Evolutionary conservation across 2,797 vertebrate genomes (phyloP).

Genomic region (Poeciliopsis turneri): DNA sequence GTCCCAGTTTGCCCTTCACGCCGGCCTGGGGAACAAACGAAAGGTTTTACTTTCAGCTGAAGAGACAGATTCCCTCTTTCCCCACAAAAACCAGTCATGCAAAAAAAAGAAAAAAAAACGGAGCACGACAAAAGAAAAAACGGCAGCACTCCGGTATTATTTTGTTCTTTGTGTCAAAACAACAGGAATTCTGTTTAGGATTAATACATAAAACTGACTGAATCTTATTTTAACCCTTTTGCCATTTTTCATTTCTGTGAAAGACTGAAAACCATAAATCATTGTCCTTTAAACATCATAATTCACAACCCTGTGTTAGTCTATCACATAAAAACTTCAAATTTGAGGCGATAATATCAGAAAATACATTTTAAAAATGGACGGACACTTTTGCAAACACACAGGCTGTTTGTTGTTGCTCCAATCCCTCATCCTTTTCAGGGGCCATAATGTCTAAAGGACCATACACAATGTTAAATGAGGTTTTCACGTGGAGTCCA

Average conservation of each 20-base stretch:
- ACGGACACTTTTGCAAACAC: not conserved
- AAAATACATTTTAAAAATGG: not conserved
- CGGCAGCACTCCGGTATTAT: not conserved
- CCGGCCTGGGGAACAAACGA: slow-evolving; percentile 85
- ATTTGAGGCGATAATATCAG: not conserved
- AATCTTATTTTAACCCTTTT: not conserved
- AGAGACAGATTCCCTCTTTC: not conserved
- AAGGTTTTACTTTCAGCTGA: slow-evolving; percentile 1
- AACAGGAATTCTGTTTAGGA: slow-evolving; percentile 12
- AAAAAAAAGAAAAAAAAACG: slow-evolving; percentile 8
- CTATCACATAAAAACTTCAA: not conserved
- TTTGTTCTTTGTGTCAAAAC: slow-evolving; percentile 7
- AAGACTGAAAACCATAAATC: not conserved
- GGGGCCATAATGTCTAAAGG: not conserved
- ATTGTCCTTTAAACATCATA: not conserved
- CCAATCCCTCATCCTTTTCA: not conserved
- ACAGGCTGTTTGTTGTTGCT: not conserved
- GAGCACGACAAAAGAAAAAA: slow-evolving; percentile 14
- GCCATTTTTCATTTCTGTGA: not conserved
- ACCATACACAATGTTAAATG: not conserved
- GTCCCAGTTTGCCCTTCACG: slow-evolving; percentile 94
- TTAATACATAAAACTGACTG: slow-evolving; percentile 5
- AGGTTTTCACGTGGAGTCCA: fast-evolving
- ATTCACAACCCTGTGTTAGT: not conserved
- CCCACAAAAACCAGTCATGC: not conserved